Conservation (phyloP, 2,113 vertebrate species). For the Sceloporus tristichus region DNA sequence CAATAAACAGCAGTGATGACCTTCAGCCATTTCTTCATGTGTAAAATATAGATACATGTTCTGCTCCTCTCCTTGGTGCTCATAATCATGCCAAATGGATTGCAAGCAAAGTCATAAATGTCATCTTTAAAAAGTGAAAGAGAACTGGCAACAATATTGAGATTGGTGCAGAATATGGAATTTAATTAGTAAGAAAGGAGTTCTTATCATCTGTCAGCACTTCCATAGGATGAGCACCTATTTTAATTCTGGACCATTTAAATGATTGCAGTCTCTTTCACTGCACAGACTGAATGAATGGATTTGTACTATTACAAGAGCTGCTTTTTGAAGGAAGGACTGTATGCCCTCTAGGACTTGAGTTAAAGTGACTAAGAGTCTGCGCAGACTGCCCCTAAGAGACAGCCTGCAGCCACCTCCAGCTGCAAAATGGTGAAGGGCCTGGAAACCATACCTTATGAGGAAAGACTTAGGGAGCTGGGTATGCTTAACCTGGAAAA, state of each 20-base stretch:
- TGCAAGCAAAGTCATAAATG: slow-evolving; percentile 65
- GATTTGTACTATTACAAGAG: slow-evolving; percentile 35
- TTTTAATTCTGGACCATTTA: slow-evolving; percentile 59
- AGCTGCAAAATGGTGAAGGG: no score
- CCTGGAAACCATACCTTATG: no score
- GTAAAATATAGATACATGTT: background rate
- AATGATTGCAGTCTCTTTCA: background rate
- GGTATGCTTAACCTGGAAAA: no score
- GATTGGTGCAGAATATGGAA: slow-evolving; percentile 66
- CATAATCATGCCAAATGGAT: slow-evolving; percentile 78
- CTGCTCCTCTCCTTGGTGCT: slow-evolving; percentile 47
- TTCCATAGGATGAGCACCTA: slow-evolving; percentile 71
- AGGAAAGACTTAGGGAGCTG: no score
- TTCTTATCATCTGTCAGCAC: slow-evolving; percentile 81
- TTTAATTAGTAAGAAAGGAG: slow-evolving; percentile 71
- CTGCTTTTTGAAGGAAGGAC: background rate
- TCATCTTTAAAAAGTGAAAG: slow-evolving; percentile 87
- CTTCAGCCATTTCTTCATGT: slow-evolving; percentile 5
- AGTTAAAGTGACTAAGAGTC: no score
- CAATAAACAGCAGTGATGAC: slow-evolving; percentile 16
- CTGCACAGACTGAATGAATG: background rate
- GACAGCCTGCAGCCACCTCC: no score
- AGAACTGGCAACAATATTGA: no score
- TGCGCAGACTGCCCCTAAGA: no score
- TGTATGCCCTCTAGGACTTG: no score